Evolutionary conservation across 2,888 invertebrate species (phyloP), one percentile per base, ranked within the genome.

Genomic region (Lycocerus yunnanus): DNA sequence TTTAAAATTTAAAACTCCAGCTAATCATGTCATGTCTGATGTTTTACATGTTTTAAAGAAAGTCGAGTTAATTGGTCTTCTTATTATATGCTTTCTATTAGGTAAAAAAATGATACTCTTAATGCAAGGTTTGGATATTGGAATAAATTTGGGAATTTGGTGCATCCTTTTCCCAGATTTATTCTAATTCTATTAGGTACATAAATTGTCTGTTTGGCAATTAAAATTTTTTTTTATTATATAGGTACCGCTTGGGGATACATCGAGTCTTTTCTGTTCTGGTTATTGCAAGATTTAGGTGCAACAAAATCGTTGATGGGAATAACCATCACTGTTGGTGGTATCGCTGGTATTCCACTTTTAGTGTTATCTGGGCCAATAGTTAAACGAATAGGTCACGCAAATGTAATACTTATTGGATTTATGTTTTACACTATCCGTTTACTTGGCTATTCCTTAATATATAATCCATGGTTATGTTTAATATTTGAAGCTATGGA

Each of bases 241-340:
- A 10, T 86, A 94, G 94, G 94, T 27, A 92, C 92, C 16, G 93
- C 93, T n/a, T 94, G 94, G 94, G 94, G 94, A 58, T 94, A 93
- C 86, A 92, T 95, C 80, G 94, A 95, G 86, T 94, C 93, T 80
- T 95, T 94, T 87, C 88, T 94, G 21, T 94, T 94, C 86, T 94
- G 94, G 93, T 88, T 94, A 75, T 89, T 94, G 24, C 93, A 95
- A 85, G 94, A 94, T 85, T 87, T 94, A 77, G 94, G 94, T 4
- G 94, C 92, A 0, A 92, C 93, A 0, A 90, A 93, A 67, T 92
- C 93, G 0, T 88, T 94, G 71, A 94, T 95, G 94, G 94, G 94
- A 13, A 90, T 94, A 79, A 94, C 94, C 0, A 92, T 94, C 81
- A 94, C 94, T 0, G 93, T 94, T 68, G 94, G 94, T 1, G 93